Percentiles rank a stretch among this genome's conserved stretches.
These are phyloP conservation scores for Eulemur coronatus DNA, from an alignment of 2,797 vertebrate genomes.

Conservation along the genomic window DNA sequence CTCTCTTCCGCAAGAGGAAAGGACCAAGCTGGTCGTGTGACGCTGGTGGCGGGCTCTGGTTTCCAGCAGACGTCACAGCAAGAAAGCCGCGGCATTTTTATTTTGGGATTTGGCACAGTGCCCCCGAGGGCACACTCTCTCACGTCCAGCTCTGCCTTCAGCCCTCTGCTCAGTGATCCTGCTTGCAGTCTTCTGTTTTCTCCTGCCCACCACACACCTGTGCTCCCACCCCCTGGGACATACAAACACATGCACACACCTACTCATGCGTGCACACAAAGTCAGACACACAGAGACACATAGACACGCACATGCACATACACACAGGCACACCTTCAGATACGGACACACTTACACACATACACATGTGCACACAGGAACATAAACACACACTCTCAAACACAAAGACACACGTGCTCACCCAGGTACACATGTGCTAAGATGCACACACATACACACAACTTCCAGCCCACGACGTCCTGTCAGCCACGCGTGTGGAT, in stretches of 20 bases:
- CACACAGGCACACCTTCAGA: background rate
- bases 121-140: background rate
- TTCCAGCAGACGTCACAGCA: background rate
- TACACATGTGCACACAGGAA: background rate
- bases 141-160: rapidly evolving
- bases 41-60: background rate
- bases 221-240: background rate
- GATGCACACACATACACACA: rapidly evolving
- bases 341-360: too few species aligned
- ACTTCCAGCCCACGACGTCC: background rate
- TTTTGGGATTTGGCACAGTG: background rate
- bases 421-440: background rate
- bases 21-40: rapidly evolving
- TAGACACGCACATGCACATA: too few species aligned
- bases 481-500: rapidly evolving
- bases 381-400: too few species aligned
- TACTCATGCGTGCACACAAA: rapidly evolving
- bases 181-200: background rate
- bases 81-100: background rate
- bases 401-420: rapidly evolving
- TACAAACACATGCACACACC: rapidly evolving
- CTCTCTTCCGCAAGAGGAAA: background rate
- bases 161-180: background rate
- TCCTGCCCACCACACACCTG: background rate
- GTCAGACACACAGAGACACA: background rate